Percentiles rank a stretch among this genome's conserved stretches.
Conservation (phyloP, 2,113 vertebrate genomes). For the Pelecanus crispus region DNA sequence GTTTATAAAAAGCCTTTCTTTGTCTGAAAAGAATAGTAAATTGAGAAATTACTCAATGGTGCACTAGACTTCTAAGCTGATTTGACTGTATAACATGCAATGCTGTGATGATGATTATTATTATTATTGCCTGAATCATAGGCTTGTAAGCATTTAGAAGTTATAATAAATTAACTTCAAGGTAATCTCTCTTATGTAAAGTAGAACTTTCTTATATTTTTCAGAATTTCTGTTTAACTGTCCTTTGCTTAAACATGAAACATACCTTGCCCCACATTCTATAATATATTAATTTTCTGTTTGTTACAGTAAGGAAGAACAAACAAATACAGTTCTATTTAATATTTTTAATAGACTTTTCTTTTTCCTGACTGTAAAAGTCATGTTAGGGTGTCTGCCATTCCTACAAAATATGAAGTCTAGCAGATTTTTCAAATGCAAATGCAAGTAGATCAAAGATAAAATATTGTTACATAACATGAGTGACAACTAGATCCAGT, state of each 20-base stretch:
- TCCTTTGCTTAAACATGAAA: background rate
- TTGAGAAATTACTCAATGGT: background rate
- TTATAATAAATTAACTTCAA: background rate
- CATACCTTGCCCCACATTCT: background rate
- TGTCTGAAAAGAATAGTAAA: background rate
- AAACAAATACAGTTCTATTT: background rate
- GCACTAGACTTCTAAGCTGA: background rate
- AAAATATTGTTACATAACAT: background rate
- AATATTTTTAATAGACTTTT: background rate
- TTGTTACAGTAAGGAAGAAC: background rate
- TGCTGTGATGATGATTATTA: background rate
- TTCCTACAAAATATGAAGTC: background rate
- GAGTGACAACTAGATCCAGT: background rate
- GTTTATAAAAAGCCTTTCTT: background rate
- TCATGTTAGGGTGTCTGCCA: background rate
- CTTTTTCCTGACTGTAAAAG: background rate
- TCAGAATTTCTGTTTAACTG: background rate
- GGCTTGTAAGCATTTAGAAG: background rate
- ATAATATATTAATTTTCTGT: background rate
- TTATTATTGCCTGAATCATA: background rate
- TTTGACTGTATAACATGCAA: background rate
- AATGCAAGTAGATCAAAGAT: background rate
- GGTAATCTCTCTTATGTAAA: background rate
- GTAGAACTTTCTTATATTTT: background rate
- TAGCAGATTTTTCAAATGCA: background rate